A percentile compares a stretch with the other conserved stretches of the same genome.
Evolutionary conservation across 2,888 invertebrate genomes (phyloP).

Genomic region (Calameuta pallipes): DNA sequence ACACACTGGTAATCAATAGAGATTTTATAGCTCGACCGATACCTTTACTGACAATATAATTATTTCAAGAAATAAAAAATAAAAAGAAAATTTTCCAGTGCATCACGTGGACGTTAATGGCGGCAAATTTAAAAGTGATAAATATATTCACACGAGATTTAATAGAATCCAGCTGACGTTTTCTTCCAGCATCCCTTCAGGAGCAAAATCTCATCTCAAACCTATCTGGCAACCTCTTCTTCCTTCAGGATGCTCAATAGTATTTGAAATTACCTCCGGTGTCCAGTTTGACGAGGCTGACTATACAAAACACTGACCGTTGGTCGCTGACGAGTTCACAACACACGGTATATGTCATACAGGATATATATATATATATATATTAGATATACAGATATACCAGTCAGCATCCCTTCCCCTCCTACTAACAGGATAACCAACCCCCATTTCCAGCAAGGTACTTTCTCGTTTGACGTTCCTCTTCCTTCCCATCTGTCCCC

Average conservation of each 20-base stretch:
- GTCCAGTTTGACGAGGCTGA: slow-evolving; percentile 22
- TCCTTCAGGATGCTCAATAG: background rate
- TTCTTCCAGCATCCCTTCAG: background rate
- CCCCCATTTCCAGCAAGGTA: background rate
- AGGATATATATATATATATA: background rate
- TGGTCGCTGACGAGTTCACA: slow-evolving; percentile 17
- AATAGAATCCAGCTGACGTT: background rate
- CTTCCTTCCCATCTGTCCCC: background rate
- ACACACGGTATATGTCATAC: background rate
- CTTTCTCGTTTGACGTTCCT: slow-evolving; percentile 1
- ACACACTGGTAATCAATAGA: no score
- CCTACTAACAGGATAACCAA: background rate
- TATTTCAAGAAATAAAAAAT: no score
- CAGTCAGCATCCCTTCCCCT: background rate
- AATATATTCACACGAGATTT: background rate
- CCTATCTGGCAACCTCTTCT: background rate
- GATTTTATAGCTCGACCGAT: no score
- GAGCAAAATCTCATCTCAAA: background rate
- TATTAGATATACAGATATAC: background rate
- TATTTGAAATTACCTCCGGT: slow-evolving; percentile 15
- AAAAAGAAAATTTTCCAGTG: no score
- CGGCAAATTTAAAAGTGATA: no score
- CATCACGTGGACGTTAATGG: no score
- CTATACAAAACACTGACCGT: slow-evolving; percentile 34
- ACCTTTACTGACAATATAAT: no score